A percentile compares a stretch with the other conserved stretches of the same genome.
These are phyloP conservation scores for Lucifuga dentata DNA, from an alignment of 2,113 vertebrate genomes.

Conservation along the genomic window DNA sequence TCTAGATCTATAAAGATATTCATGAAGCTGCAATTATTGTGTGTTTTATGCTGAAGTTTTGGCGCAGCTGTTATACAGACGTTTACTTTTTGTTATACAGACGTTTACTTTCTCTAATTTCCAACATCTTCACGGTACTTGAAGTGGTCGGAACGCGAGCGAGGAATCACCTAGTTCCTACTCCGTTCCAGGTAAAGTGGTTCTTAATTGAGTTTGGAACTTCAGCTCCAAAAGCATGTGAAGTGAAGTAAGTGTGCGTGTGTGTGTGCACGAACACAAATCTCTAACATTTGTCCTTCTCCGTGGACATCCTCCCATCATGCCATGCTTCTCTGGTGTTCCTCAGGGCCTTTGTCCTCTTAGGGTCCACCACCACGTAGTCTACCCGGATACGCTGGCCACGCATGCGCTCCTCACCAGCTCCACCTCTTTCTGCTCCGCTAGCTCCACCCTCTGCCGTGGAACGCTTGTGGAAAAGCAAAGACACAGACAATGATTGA, in stretches of 20 bases:
- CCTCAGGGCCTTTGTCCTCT: constrained; percentile 91
- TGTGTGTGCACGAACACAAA: not conserved
- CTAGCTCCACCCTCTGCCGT: constrained; percentile 83
- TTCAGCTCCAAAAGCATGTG: too few species aligned
- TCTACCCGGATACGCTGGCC: constrained; percentile 84
- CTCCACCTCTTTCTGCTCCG: constrained; percentile 58
- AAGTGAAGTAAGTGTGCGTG: not conserved
- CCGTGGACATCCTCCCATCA: constrained; percentile 91
- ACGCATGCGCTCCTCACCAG: constrained; percentile 59
- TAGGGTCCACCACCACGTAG: constrained; percentile 94
- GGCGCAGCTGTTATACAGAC: too few species aligned
- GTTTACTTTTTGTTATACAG: too few species aligned
- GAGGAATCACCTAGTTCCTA: too few species aligned
- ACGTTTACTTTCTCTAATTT: too few species aligned
- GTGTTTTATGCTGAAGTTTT: too few species aligned
- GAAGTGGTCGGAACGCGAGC: too few species aligned
- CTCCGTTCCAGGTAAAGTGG: too few species aligned
- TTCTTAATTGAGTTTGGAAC: too few species aligned
- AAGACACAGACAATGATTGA: not conserved
- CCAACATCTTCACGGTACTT: too few species aligned
- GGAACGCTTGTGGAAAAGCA: constrained; percentile 84
- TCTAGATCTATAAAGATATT: too few species aligned
- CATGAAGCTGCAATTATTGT: too few species aligned
- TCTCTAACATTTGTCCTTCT: constrained; percentile 82
- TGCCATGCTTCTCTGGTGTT: constrained; percentile 94